phyloP scores from a whole-genome alignment of 2,113 vertebrate genomes.

The Nannospalax galili region DNA sequence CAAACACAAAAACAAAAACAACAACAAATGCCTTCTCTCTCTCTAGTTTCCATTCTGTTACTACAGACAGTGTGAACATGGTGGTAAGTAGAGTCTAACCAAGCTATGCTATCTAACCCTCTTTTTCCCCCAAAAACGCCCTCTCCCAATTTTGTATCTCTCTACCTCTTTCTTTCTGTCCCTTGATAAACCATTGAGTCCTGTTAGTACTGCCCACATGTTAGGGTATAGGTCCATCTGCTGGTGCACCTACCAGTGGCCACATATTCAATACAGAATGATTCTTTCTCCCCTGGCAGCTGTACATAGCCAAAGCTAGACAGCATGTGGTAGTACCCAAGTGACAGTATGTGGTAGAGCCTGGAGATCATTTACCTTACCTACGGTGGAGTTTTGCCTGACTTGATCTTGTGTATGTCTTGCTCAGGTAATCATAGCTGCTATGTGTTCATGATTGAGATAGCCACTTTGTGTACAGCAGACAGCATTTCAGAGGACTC shows the following conservation, averaged over 20 bases:
- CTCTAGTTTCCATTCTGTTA: not conserved
- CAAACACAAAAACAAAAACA: too few relatives aligned
- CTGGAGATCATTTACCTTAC: too few relatives aligned
- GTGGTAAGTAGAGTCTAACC: not conserved
- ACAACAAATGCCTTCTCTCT: not conserved
- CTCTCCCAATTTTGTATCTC: not conserved
- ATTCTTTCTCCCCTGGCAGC: not conserved
- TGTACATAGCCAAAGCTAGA: not conserved
- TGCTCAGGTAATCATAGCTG: not conserved
- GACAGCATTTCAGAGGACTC: too few relatives aligned
- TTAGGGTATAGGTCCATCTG: accelerated
- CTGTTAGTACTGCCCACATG: not conserved
- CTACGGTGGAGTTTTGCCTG: too few relatives aligned
- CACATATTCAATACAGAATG: not conserved
- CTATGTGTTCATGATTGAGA: not conserved
- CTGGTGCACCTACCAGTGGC: not conserved
- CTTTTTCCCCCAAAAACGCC: accelerated
- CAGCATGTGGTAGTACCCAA: not conserved
- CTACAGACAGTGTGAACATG: not conserved
- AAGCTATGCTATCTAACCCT: too few relatives aligned
- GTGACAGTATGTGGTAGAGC: not conserved
- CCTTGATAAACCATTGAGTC: not conserved
- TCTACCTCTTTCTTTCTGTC: not conserved
- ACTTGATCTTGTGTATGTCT: not conserved
- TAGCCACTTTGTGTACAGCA: too few relatives aligned